Percentiles rank a stretch among this genome's conserved stretches.
phyloP scores from a whole-genome alignment of 2,113 vertebrate genomes.

The Mesitornis unicolor region DNA sequence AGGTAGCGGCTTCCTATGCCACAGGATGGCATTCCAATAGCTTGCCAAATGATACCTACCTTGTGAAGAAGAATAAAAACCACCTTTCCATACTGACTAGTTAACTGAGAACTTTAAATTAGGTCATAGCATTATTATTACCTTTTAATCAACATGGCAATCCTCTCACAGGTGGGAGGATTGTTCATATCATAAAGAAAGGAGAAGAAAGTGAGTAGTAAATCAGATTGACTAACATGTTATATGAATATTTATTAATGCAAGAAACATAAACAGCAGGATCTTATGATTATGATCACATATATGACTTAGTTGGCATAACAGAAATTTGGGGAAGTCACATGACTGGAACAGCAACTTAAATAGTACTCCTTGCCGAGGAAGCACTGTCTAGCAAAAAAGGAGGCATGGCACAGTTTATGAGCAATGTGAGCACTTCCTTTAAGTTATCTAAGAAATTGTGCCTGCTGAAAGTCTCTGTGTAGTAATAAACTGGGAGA shows the following conservation, averaged over 20 bases:
- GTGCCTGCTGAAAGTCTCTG: not conserved
- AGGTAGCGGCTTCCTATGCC: not conserved
- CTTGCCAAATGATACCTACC: not conserved
- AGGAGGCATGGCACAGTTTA: not conserved
- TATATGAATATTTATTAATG: not conserved
- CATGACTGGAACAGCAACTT: not conserved
- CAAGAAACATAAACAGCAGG: not conserved
- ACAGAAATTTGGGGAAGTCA: not conserved
- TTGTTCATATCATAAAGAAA: not conserved
- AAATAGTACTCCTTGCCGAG: not conserved
- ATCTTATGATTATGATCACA: not conserved
- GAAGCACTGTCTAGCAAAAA: not conserved
- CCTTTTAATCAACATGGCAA: not conserved
- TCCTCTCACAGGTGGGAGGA: not conserved
- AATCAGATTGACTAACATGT: not conserved
- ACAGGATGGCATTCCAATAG: not conserved
- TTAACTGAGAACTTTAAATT: not conserved
- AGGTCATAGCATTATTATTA: not conserved
- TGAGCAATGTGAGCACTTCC: not conserved
- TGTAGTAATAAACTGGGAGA: not conserved
- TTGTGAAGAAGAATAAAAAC: not conserved
- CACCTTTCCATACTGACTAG: not conserved
- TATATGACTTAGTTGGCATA: not conserved
- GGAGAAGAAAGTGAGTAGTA: not conserved
- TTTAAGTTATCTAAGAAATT: not conserved